Evolutionary conservation across 2,888 invertebrate genomes (phyloP).

Genomic region (Pyrrhosoma nymphula): DNA sequence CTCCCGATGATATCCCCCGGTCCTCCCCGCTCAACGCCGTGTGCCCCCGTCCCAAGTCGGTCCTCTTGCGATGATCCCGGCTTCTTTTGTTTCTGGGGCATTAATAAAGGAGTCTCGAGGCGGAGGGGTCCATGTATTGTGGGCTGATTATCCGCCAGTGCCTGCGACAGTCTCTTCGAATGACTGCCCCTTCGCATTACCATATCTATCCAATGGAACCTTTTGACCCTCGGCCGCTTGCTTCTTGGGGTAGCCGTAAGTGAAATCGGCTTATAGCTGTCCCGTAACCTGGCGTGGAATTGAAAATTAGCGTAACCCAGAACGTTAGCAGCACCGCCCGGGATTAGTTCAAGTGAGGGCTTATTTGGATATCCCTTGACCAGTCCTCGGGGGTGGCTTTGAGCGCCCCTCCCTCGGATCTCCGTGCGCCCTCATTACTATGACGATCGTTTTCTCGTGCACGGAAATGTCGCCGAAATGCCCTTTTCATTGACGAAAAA

Average conservation of each 20-base stretch:
- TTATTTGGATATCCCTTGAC: conserved; percentile 54
- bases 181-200: conserved; percentile 36
- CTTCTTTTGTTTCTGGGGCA: neutral
- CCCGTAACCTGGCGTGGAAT: conserved; percentile 48
- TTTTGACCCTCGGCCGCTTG: conserved; percentile 24
- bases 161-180: conserved; percentile 4
- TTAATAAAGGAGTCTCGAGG: neutral
- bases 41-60: neutral
- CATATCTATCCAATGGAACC: conserved; percentile 62
- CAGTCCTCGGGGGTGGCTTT: conserved; percentile 15
- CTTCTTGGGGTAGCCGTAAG: conserved; percentile 45
- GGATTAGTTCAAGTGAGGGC: conserved; percentile 51
- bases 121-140: neutral
- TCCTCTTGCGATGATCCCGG: neutral
- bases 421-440: neutral
- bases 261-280: conserved; percentile 53
- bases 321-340: neutral
- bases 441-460: neutral
- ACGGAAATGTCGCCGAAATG: neutral
- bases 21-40: neutral
- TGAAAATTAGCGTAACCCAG: conserved; percentile 64
- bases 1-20: neutral
- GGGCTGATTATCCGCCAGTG: neutral
- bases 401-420: neutral
- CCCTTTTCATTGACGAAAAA: neutral